Base-by-base conservation (phyloP, 2,888 invertebrate genomes). In the Schizaphis graminum region DNA sequence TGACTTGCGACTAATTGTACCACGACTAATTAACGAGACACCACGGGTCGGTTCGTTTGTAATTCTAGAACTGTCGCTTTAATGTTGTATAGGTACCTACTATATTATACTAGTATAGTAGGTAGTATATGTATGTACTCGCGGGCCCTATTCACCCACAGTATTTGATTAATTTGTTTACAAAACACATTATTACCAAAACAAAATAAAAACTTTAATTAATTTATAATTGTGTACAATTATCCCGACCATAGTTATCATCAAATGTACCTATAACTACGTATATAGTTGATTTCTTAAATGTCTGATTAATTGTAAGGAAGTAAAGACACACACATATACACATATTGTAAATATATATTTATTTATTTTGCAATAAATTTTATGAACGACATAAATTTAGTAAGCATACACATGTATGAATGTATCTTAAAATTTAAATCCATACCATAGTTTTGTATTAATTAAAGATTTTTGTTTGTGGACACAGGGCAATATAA, bases 51-150 rank as follows among this genome's bases (percentile, higher is more conserved):
- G 67, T 67, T 91, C 49, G 67, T 77, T 91, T 77, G 91, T 49
- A 91, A 91, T 91, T 91, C 77, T 91, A 77, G 67, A 77, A 77
- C 67, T 91, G 91, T 91, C 91, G 35, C 91, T 44, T 28, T 89
- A 57, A 28, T 41, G 41, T 53, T 21, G 53, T 88, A 11, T 77
- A 35, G 77, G 77, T 77, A 77, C 35, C 21, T 35, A 26, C 41
- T 56, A 56, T 57, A 53, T 49, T 57, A 53, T 49, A 35, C 77
- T n/a, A n/a, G 35, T 77, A 49, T 88, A 53, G 53, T 53, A 53
- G 53, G 53, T 53, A 53, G 53, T 53, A n/a, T 53, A n/a, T 91
- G 47, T 49, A 35, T 26, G 35, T 49, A 49, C n/a, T 67, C 21
- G 13, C 24, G 26, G 13, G 28, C 21, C 77, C 49, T 67, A 90